A percentile compares a stretch with the other conserved stretches of the same genome.
These are phyloP conservation scores for Spheniscus mendiculus DNA, from an alignment of 2,113 vertebrate genomes.

Conservation along the genomic window DNA sequence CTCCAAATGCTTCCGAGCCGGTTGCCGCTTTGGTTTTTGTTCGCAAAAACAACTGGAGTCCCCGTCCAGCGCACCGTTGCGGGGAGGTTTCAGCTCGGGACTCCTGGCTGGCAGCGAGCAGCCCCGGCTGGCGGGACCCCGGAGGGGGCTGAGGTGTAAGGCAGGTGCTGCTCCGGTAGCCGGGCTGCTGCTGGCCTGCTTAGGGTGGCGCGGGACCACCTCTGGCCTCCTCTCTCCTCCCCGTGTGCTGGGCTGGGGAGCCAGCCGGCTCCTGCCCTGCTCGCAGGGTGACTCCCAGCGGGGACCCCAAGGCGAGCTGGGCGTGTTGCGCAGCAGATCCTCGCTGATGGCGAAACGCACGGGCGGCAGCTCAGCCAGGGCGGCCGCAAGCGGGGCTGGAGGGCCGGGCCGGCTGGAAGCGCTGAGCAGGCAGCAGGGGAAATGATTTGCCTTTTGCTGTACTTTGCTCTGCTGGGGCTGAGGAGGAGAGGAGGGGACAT, in stretches of 20 bases:
- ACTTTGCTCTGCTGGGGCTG: neutral
- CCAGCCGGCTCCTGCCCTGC: neutral
- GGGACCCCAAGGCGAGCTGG: neutral
- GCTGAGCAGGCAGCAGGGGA: neutral
- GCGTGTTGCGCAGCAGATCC: neutral
- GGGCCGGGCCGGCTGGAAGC: neutral
- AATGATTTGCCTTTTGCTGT: neutral
- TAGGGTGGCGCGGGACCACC: accelerated
- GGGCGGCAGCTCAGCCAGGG: neutral
- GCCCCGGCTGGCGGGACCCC: neutral
- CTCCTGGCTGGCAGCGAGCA: neutral
- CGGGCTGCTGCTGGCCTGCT: neutral
- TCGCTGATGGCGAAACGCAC: neutral
- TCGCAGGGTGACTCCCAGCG: neutral
- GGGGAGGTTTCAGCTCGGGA: neutral
- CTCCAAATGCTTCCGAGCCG: neutral
- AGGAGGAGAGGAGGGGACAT: neutral
- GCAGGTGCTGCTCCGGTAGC: neutral
- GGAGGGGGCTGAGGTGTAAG: neutral
- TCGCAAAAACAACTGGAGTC: neutral
- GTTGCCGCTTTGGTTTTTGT: neutral
- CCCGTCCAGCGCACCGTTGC: neutral
- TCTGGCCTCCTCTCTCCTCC: neutral
- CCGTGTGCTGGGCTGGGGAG: neutral
- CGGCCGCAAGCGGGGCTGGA: neutral